These are phyloP conservation scores for Alviniconcha strummeri DNA, from an alignment of 2,888 invertebrate genomes.

Conservation along the genomic window DNA sequence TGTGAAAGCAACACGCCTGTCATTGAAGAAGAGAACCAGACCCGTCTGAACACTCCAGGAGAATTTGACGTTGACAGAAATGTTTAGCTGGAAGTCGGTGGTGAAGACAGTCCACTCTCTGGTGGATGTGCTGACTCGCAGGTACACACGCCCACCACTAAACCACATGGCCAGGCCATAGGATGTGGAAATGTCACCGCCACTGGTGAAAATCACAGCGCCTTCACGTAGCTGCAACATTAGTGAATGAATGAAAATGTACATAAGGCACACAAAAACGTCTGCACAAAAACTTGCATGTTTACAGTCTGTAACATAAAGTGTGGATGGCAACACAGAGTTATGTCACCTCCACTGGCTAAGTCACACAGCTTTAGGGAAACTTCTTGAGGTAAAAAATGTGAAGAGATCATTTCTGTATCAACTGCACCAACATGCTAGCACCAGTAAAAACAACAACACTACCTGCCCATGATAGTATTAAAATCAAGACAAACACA, in stretches of 20 bases:
- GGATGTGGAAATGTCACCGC: slow-evolving; percentile 42
- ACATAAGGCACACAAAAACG: not conserved
- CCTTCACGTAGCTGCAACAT: slow-evolving; percentile 20
- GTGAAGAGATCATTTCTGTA: too few relatives aligned
- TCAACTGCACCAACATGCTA: too few relatives aligned
- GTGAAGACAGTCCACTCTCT: slow-evolving; percentile 50
- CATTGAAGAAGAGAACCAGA: slow-evolving; percentile 43
- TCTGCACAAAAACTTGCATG: not conserved
- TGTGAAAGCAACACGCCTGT: slow-evolving; percentile 24
- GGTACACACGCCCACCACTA: slow-evolving; percentile 41
- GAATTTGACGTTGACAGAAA: slow-evolving; percentile 46
- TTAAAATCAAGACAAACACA: too few relatives aligned
- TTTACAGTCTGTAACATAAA: too few relatives aligned
- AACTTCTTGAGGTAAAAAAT: too few relatives aligned
- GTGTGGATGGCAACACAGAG: too few relatives aligned
- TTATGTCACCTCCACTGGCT: too few relatives aligned
- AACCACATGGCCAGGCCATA: slow-evolving; percentile 54
- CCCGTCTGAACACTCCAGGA: slow-evolving; percentile 53
- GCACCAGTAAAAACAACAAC: too few relatives aligned
- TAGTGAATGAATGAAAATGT: not conserved
- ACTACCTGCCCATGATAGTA: too few relatives aligned
- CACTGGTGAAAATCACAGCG: slow-evolving; percentile 48
- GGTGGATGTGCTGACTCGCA: slow-evolving; percentile 47
- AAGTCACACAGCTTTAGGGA: too few relatives aligned
- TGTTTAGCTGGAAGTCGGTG: slow-evolving; percentile 30